Percentiles rank a stretch among this genome's conserved stretches.
Evolutionary conservation across 2,113 vertebrate species (phyloP).

Genomic region (Cyphomyrus plagiostoma): DNA sequence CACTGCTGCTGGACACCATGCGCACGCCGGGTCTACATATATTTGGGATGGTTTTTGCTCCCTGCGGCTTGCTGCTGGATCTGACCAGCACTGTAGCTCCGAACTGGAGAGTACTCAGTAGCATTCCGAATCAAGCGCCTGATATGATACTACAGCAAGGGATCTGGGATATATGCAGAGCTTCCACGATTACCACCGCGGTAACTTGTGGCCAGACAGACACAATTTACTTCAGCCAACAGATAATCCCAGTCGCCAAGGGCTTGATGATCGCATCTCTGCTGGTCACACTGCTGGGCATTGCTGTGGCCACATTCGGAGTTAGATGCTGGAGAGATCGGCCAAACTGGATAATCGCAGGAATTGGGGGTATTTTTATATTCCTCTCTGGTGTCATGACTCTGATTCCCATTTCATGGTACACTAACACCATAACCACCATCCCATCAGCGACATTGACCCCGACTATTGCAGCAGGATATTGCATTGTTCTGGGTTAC

Average conservation of each 20-base stretch:
- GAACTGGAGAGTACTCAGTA: constrained; percentile 69
- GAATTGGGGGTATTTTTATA: constrained; percentile 67
- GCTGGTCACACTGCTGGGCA: no score
- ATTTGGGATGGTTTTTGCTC: constrained; percentile 80
- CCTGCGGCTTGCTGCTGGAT: constrained; percentile 78
- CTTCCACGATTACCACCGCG: constrained; percentile 33
- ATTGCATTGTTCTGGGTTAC: constrained; percentile 80
- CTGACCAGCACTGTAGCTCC: constrained; percentile 75
- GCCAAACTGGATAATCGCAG: constrained; percentile 61
- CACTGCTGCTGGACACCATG: no score
- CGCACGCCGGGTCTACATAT: no score
- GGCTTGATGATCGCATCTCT: constrained; percentile 71
- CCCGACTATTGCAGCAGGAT: constrained; percentile 53
- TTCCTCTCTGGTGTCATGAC: constrained; percentile 69
- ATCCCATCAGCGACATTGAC: constrained; percentile 27
- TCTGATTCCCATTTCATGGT: constrained; percentile 80
- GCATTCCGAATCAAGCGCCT: constrained; percentile 19
- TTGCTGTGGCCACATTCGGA: no score
- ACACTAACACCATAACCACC: constrained; percentile 56
- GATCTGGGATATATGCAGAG: constrained; percentile 80
- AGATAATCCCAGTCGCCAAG: constrained; percentile 61
- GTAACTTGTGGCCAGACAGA: constrained; percentile 46
- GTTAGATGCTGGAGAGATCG: constrained; percentile 67
- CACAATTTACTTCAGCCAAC: constrained; percentile 58
- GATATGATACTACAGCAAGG: constrained; percentile 68